phyloP scores from a whole-genome alignment of 2,113 vertebrate species.

The Caracal caracal region DNA sequence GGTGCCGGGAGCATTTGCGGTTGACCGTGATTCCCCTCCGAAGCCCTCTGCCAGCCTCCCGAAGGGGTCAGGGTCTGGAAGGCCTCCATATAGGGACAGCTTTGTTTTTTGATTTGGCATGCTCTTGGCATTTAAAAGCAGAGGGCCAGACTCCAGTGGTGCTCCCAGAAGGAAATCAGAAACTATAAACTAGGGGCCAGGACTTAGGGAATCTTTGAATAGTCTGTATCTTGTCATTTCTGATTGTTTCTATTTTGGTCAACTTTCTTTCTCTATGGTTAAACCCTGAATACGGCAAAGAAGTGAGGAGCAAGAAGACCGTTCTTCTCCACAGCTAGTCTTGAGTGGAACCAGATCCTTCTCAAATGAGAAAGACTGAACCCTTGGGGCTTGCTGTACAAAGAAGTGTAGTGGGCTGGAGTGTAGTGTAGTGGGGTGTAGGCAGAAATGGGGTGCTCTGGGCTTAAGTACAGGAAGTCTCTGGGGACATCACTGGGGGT shows the following conservation, averaged over 20 bases:
- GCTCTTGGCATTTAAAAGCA: neutral
- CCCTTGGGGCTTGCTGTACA: neutral
- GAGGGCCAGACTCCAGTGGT: neutral
- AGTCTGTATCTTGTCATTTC: slow-evolving; percentile 11
- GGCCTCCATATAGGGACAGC: fast-evolving
- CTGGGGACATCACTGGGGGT: neutral
- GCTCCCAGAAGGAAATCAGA: neutral
- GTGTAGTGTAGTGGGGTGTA: too few species aligned
- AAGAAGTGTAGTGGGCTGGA: neutral
- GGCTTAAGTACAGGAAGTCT: neutral
- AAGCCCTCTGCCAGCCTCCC: neutral
- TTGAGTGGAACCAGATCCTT: neutral
- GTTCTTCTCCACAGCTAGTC: neutral
- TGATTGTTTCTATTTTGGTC: neutral
- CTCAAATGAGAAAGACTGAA: neutral
- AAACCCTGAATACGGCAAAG: neutral
- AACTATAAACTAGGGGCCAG: neutral
- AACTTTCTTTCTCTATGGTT: neutral
- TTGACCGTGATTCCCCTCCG: neutral
- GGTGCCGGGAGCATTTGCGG: neutral
- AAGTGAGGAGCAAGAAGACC: neutral
- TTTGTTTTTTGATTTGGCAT: neutral
- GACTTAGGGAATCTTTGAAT: neutral
- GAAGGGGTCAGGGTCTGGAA: neutral
- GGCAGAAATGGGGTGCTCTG: neutral